A percentile compares a stretch with the other conserved stretches of the same genome.
phyloP scores from a whole-genome alignment of 2,113 vertebrate genomes.

The Alaudala cheleensis region DNA sequence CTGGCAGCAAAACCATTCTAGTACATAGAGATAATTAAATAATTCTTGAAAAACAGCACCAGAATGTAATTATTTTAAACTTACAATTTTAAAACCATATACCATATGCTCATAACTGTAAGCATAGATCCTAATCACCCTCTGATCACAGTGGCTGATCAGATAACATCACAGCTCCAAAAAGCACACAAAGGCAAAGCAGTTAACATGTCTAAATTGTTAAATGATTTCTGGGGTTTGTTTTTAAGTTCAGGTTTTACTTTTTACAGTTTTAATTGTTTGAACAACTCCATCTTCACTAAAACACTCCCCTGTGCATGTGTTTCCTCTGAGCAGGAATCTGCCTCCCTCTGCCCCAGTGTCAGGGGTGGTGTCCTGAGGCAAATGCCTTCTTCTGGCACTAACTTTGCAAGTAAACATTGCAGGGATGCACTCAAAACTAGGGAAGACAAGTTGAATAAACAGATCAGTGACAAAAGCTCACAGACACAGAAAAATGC shows the following conservation, averaged over 20 bases:
- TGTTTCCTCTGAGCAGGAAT: neutral
- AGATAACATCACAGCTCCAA: neutral
- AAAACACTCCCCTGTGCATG: neutral
- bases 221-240: neutral
- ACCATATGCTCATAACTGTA: neutral
- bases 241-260: neutral
- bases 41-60: neutral
- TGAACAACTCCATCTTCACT: neutral
- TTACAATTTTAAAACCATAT: neutral
- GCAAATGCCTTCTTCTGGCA: neutral
- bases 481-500: neutral
- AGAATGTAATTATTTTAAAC: constrained; percentile 19
- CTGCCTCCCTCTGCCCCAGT: neutral
- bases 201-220: accelerated
- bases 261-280: neutral
- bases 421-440: neutral
- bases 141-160: neutral
- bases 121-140: neutral
- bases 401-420: neutral
- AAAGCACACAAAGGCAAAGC: neutral
- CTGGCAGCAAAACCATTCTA: neutral
- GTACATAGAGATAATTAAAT: constrained; percentile 8
- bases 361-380: neutral
- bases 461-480: neutral
- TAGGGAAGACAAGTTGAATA: neutral